phyloP scores from a whole-genome alignment of 2,797 vertebrate genomes.

The Threskiornis aethiopicus region DNA sequence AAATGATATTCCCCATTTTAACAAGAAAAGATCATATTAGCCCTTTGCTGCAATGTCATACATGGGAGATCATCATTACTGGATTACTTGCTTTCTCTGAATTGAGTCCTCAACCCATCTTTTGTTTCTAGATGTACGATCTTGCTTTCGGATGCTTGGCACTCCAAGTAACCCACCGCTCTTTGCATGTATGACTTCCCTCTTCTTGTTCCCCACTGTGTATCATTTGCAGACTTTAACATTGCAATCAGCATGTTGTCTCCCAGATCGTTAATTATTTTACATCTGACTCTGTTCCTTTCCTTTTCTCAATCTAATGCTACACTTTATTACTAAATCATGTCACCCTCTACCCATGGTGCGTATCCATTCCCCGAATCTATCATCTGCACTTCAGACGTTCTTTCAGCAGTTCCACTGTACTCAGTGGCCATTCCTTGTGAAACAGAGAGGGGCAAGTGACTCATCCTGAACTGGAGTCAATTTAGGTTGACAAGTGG shows the following conservation, averaged over 20 bases:
- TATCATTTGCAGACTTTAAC: not conserved
- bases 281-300: not conserved
- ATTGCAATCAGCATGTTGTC: not conserved
- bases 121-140: not conserved
- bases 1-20: not conserved
- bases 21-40: not conserved
- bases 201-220: not conserved
- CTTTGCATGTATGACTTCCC: not conserved
- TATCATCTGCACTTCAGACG: fast-evolving
- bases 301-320: not conserved
- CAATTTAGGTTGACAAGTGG: not conserved
- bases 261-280: not conserved
- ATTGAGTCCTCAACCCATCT: not conserved
- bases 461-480: not conserved
- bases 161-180: not conserved
- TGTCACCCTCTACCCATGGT: not conserved
- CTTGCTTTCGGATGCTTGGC: not conserved
- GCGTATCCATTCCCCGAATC: not conserved
- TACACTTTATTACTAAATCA: not conserved
- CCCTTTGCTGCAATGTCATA: not conserved
- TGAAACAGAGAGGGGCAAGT: not conserved
- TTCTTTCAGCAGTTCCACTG: not conserved
- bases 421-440: not conserved
- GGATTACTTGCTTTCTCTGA: not conserved
- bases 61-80: not conserved